Evolutionary conservation across 2,113 vertebrate species (phyloP).

Genomic region (Eublepharis macularius): DNA sequence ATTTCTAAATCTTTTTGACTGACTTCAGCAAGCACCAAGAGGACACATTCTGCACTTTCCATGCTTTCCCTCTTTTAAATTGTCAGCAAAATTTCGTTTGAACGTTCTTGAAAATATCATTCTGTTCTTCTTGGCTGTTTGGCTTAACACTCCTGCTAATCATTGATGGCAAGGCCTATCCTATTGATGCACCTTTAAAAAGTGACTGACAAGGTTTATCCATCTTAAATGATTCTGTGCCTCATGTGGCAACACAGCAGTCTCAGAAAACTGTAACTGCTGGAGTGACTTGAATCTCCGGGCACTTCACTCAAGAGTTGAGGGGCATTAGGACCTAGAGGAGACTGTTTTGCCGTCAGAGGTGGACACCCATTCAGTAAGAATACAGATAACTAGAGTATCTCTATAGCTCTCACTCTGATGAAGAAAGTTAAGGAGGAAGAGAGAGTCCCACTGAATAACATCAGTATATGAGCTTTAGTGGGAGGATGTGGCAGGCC

Average conservation of each 20-base stretch:
- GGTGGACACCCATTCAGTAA: not conserved
- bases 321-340: not conserved
- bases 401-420: not conserved
- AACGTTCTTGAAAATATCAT: constrained; percentile 8
- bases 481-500: no score
- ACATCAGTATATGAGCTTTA: no score
- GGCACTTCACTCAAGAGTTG: not conserved
- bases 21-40: not conserved
- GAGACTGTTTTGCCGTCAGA: not conserved
- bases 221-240: not conserved
- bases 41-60: not conserved
- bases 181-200: not conserved
- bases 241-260: not conserved
- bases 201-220: not conserved
- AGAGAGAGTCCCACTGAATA: not conserved
- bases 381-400: not conserved
- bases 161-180: not conserved
- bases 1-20: constrained; percentile 2
- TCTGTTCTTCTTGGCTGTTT: not conserved
- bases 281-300: not conserved
- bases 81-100: not conserved
- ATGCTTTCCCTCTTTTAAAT: constrained; percentile 15
- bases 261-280: not conserved
- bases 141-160: not conserved
- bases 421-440: not conserved